A percentile compares a stretch with the other conserved stretches of the same genome.
phyloP scores from a whole-genome alignment of 2,113 vertebrate species.

The Tympanuchus pallidicinctus region DNA sequence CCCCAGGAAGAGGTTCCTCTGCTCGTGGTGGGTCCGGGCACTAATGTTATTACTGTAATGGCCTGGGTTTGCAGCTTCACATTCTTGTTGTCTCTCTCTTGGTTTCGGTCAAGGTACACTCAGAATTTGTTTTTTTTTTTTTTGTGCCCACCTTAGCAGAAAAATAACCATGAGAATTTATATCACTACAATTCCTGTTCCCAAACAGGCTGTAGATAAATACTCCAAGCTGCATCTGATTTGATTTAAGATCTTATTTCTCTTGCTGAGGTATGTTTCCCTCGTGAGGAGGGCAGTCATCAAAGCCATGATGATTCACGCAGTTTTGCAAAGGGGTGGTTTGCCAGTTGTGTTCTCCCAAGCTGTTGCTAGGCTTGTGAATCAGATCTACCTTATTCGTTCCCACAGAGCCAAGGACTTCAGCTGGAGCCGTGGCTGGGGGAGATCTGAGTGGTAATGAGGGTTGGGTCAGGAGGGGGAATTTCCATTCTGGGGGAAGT shows the following conservation, averaged over 20 bases:
- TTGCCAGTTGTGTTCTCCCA: background rate
- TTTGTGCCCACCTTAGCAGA: background rate
- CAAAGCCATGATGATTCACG: background rate
- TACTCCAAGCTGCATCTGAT: conserved; percentile 30
- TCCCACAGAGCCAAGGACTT: background rate
- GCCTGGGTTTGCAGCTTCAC: background rate
- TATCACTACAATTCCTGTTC: background rate
- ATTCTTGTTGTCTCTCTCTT: background rate
- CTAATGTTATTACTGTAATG: background rate
- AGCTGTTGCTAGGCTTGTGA: conserved; percentile 4
- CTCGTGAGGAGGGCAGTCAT: background rate
- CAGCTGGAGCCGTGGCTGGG: background rate
- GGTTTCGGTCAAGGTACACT: background rate
- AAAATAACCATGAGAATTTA: background rate
- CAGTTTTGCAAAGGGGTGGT: background rate
- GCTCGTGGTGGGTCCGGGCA: background rate
- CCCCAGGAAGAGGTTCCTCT: background rate
- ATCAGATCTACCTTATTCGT: background rate
- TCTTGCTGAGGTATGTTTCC: conserved; percentile 55
- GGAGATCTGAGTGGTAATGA: background rate
- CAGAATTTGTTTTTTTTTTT: background rate
- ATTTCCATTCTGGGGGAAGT: background rate
- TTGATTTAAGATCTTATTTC: conserved; percentile 52
- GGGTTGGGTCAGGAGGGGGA: background rate
- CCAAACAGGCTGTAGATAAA: conserved; percentile 16